These are phyloP conservation scores for Xanthia togata DNA, from an alignment of 2,888 invertebrate species.

Conservation along the genomic window DNA sequence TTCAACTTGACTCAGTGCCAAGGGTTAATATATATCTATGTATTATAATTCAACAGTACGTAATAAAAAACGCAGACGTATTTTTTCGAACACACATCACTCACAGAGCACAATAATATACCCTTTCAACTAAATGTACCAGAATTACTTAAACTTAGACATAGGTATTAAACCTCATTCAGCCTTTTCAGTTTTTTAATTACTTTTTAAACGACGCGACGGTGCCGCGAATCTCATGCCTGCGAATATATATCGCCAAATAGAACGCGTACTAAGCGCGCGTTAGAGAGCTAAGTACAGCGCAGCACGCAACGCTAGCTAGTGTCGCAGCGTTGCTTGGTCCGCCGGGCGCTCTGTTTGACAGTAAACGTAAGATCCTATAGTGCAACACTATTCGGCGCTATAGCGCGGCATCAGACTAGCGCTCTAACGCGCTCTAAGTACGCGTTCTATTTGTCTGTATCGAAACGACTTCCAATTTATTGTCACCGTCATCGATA, in stretches of 20 bases:
- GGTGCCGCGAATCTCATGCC: slow-evolving; percentile 1
- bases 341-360: too few relatives aligned
- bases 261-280: too few relatives aligned
- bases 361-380: too few relatives aligned
- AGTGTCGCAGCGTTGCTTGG: too few relatives aligned
- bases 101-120: not conserved
- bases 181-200: slow-evolving; percentile 35
- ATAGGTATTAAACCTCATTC: not conserved
- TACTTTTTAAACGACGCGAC: slow-evolving; percentile 37
- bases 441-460: not conserved
- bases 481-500: slow-evolving; percentile 18
- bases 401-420: too few relatives aligned
- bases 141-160: not conserved
- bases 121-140: slow-evolving; percentile 1
- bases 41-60: not conserved
- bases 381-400: too few relatives aligned
- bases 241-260: slow-evolving; percentile 16
- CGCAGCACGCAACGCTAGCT: too few relatives aligned
- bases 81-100: not conserved
- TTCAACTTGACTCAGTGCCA: not conserved
- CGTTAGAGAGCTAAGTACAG: too few relatives aligned
- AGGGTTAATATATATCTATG: too few relatives aligned
- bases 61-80: not conserved
- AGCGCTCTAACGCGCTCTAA: too few relatives aligned
- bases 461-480: slow-evolving; percentile 33